Evolutionary conservation across 2,797 vertebrate species (phyloP).

Genomic region (Pteropus rufus): DNA sequence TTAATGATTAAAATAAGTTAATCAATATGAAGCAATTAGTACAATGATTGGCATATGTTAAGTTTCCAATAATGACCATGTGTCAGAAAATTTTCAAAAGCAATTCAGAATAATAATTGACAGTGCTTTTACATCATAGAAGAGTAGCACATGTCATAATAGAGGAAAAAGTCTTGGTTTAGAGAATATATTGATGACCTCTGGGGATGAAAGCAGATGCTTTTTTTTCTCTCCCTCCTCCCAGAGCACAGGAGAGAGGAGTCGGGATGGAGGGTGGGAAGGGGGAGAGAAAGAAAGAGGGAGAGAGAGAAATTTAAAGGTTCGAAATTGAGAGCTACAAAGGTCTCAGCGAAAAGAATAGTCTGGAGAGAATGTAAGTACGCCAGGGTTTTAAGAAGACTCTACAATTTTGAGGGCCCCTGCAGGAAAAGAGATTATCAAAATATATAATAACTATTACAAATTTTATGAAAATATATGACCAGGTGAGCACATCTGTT

Average conservation of each 20-base stretch:
- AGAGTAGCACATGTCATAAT: background rate
- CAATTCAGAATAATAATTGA: background rate
- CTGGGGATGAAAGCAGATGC: background rate
- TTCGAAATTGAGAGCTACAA: background rate
- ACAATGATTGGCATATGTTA: background rate
- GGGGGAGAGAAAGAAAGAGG: background rate
- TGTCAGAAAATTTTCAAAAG: background rate
- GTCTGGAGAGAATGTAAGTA: background rate
- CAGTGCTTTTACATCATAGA: background rate
- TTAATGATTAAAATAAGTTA: slow-evolving; percentile 31
- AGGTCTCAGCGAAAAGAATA: background rate
- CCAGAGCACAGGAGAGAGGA: background rate
- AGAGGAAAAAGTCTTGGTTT: background rate
- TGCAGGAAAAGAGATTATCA: background rate
- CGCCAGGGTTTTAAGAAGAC: background rate
- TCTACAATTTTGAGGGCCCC: background rate
- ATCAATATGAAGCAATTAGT: background rate
- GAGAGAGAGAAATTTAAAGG: background rate
- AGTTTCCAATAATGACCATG: slow-evolving; percentile 9
- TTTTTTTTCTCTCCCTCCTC: background rate
- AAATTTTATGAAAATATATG: background rate
- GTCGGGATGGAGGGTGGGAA: rapidly evolving
- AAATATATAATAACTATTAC: background rate
- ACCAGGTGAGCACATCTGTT: background rate
- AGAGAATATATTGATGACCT: background rate